Base-by-base conservation (phyloP, 1,140 invertebrate genomes). In the Atta cephalotes region DNA sequence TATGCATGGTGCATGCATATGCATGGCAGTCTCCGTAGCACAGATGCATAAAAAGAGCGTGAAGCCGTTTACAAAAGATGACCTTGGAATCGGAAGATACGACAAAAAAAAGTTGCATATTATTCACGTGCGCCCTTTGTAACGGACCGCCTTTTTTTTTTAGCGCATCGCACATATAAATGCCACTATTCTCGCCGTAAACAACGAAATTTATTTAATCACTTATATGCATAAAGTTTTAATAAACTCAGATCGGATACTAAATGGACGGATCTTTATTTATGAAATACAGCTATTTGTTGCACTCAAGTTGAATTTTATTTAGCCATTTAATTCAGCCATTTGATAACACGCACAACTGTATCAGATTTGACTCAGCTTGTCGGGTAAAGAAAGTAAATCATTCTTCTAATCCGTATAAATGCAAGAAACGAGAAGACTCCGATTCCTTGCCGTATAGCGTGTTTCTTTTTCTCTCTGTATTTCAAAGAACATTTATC, bases 41-140 rank as follows among this genome's bases (percentile, higher is more conserved):
- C 39, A 62, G 56, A 63, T 84, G 56, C 80, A 84, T 84, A 76
- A 84, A 84, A 76, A 84, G 70, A 84, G 39, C 56, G 58, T 63
- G 70, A 84, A 74, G 70, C 21, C 70, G 45, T 76, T 76, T 84
- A 76, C 80, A 84, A 84, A 84, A 76, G 80, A 84, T 84, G 68
- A 49, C 80, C 80, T 84, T 84, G 80, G 39, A 25, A 84, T 84
- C 80, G 39, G 45, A 74, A 62, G 53, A 31, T 28, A 76, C 39
- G 58, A 14, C 25, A 45, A 45, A 62, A 31, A 76, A 74, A 76
- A 58, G 39, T 62, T 21, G 53, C 58, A 74, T 35, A 51, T 84
- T 84, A 84, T 62, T 70, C 53, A 28, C 65, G 65, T 16, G 25
- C 39, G 25, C 56, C 80, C 80, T 82, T 84, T 84, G 70, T 60